Evolutionary conservation across 1,140 invertebrate species (phyloP).

Genomic region (Bombus waltoni): DNA sequence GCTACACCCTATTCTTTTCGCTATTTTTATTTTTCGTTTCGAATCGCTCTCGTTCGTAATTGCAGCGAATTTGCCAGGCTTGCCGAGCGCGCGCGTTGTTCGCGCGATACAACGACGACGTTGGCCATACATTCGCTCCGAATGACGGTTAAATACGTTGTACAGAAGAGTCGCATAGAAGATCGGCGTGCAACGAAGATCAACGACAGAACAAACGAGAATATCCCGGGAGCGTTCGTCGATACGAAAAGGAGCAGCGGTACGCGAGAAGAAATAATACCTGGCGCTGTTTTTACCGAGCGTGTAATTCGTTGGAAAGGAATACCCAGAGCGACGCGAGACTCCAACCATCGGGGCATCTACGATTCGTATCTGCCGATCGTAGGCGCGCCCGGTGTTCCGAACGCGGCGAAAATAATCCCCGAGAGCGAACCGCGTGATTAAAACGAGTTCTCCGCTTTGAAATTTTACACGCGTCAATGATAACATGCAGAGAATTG

Average conservation of each 20-base stretch:
- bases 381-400: constrained; percentile 21
- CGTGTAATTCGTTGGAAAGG: constrained; percentile 28
- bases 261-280: constrained; percentile 3
- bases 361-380: constrained; percentile 42
- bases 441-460: constrained; percentile 31
- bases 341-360: constrained; percentile 10
- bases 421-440: constrained; percentile 39
- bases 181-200: background rate
- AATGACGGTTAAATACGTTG: background rate
- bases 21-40: background rate
- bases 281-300: background rate
- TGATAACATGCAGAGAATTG: constrained; percentile 32
- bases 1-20: background rate
- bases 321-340: constrained; percentile 4
- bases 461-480: constrained; percentile 37
- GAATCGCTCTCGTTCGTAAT: background rate
- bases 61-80: background rate
- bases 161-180: too few relatives aligned
- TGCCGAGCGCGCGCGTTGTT: background rate
- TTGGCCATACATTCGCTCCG: background rate
- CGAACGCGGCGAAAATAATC: constrained; percentile 53
- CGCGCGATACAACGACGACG: too few relatives aligned
- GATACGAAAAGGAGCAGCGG: background rate
- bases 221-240: background rate
- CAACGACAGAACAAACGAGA: background rate